Base-by-base conservation (phyloP, 2,797 vertebrate species). In the Rhynchotus rufescens region DNA sequence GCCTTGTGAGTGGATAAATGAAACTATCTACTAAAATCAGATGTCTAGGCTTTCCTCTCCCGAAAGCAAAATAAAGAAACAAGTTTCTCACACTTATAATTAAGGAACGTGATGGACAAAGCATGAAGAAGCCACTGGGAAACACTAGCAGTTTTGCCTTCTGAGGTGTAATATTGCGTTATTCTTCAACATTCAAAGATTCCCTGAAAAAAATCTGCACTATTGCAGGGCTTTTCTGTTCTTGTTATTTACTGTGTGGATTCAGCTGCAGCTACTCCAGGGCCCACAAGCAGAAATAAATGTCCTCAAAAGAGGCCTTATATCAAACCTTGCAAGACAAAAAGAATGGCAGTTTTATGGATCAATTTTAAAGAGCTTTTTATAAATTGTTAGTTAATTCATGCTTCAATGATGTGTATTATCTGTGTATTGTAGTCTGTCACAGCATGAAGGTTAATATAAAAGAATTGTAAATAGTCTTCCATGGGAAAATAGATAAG, bases 311-410 rank as follows among this genome's bases (percentile, higher is more conserved):
- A 74, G 61, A 79, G 32, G 10, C 49, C 88, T 88, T 82, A 42
- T 65, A 45, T 75, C 84, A 91, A 86, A 82, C 15, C 8, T 82
- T 79, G 17, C 45, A 84, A 91, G 68, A 86, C 57, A 89, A 82
- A 87, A 84, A 42, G 80, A 87, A 84, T 36, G 7, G 32, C n/a
- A 82, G 34, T 71, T 93, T 94, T 80, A 91, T 65, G n/a, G 64
- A 54, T 84, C 36, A 30, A 34, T 95, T 89, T 92, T 62, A 12
- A 67, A 17, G 42, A 61, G 40, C 13, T 67, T n/a, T 8, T 80
- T 84, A 82, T 66, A 95, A 91, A 92, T 59, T 47, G 12, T 51
- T 84, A 59, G 64, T 23, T 81, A 92, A 91, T 94, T 91, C 89
- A 79, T 88, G 67, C 17, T 57, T 88, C 80, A 81, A 0, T 81